Conservation (phyloP, 2,888 invertebrate species). For the Drosophila demipolita region DNA sequence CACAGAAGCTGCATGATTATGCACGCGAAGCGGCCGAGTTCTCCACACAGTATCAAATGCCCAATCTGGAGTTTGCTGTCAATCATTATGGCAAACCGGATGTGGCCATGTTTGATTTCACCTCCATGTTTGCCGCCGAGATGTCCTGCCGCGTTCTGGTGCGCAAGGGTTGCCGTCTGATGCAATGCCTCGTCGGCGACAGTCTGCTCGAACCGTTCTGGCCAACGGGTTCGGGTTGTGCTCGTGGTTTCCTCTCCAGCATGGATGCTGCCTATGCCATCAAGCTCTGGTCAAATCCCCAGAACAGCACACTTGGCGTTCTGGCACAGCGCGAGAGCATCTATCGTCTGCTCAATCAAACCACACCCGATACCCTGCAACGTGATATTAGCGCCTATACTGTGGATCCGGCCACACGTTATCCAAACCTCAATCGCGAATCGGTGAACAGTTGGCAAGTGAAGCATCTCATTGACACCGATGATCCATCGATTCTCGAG, state of each 20-base stretch:
- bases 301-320: conserved; percentile 88
- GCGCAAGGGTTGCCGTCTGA: conserved; percentile 90
- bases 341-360: conserved; percentile 94
- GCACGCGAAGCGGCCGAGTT: conserved; percentile 98
- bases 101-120: conserved; percentile 99
- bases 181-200: conserved; percentile 97
- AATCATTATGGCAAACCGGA: conserved; percentile 99
- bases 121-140: conserved; percentile 99
- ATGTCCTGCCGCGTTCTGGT: conserved; percentile 94
- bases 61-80: conserved; percentile 96
- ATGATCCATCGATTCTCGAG: conserved; percentile 88
- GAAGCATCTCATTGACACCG: conserved; percentile 89
- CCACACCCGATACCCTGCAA: conserved; percentile 97
- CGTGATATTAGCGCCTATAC: conserved; percentile 95
- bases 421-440: conserved; percentile 92
- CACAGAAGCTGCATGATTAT: conserved; percentile 94
- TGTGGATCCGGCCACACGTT: conserved; percentile 93
- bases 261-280: conserved; percentile 99
- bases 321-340: conserved; percentile 98
- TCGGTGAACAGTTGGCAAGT: conserved; percentile 92
- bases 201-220: conserved; percentile 98
- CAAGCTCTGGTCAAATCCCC: conserved; percentile 92
- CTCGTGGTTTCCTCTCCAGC: conserved; percentile 97
- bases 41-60: conserved; percentile 94
- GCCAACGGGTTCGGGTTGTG: conserved; percentile 99